Percentiles rank a stretch among this genome's conserved stretches.
Evolutionary conservation across 1,140 invertebrate genomes (phyloP).

Genomic region (Sycophila sp.): DNA sequence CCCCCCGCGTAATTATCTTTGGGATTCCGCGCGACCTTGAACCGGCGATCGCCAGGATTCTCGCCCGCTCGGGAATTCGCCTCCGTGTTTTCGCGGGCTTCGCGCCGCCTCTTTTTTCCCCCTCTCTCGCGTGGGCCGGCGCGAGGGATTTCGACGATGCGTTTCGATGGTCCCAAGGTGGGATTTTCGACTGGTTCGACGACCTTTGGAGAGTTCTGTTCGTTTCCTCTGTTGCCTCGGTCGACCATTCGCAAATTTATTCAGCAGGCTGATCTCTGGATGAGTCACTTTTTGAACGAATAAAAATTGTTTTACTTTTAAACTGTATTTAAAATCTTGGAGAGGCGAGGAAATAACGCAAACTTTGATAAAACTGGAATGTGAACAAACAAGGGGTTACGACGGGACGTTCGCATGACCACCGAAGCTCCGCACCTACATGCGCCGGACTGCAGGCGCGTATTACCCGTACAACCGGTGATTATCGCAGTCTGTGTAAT

Average conservation of each 20-base stretch:
- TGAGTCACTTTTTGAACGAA: too few species aligned
- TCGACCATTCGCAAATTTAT: too few species aligned
- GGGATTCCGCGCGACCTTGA: slow-evolving; percentile 17
- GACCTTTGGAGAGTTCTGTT: too few species aligned
- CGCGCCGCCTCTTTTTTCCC: background rate
- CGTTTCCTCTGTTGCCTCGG: too few species aligned
- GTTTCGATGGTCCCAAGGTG: too few species aligned
- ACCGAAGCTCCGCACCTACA: slow-evolving; percentile 7
- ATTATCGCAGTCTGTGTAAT: slow-evolving; percentile 24
- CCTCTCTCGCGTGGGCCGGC: too few species aligned
- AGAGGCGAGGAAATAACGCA: too few species aligned
- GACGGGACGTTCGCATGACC: background rate
- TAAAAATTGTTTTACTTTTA: too few species aligned
- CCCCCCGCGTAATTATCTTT: slow-evolving; percentile 18
- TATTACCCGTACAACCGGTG: slow-evolving; percentile 25
- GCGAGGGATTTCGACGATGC: background rate
- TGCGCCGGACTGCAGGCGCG: slow-evolving; percentile 11
- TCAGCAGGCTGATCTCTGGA: too few species aligned
- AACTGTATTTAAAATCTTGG: too few species aligned
- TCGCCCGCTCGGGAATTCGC: background rate
- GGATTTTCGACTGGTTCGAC: background rate
- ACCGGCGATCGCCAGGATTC: background rate
- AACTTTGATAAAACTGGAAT: too few species aligned
- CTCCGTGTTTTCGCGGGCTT: background rate
- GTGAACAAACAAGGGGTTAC: background rate